A percentile compares a stretch with the other conserved stretches of the same genome.
These are phyloP conservation scores for Gallinago jamesoni DNA, from an alignment of 2,113 vertebrate genomes.

Conservation along the genomic window DNA sequence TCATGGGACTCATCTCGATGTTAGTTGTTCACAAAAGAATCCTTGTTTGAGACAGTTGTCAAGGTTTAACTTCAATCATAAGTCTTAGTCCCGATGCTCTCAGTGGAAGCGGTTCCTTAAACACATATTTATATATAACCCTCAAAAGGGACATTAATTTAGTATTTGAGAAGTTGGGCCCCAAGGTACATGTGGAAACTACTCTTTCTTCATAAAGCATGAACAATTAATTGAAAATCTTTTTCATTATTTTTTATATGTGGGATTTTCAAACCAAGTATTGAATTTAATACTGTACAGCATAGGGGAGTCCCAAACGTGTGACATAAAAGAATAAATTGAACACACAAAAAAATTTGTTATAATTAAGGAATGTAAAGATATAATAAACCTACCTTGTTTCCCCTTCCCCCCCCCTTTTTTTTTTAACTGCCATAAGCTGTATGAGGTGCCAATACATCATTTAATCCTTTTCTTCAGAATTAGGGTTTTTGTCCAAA, in stretches of 20 bases:
- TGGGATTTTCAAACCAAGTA: neutral
- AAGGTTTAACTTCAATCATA: neutral
- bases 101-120: neutral
- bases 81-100: neutral
- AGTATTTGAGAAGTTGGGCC: neutral
- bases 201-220: neutral
- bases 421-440: neutral
- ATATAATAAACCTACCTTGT: neutral
- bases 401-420: neutral
- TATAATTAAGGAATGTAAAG: neutral
- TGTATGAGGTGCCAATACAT: neutral
- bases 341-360: neutral
- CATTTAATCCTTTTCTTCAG: neutral
- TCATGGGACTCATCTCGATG: neutral
- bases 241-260: neutral
- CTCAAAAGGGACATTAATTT: neutral
- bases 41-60: neutral
- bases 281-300: neutral
- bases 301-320: neutral
- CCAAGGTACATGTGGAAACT: neutral
- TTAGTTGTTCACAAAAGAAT: neutral
- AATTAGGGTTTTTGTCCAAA: neutral
- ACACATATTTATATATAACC: neutral
- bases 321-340: neutral
- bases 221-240: neutral